These are phyloP conservation scores for Graphium colonna DNA, from an alignment of 2,888 invertebrate genomes.

Conservation along the genomic window DNA sequence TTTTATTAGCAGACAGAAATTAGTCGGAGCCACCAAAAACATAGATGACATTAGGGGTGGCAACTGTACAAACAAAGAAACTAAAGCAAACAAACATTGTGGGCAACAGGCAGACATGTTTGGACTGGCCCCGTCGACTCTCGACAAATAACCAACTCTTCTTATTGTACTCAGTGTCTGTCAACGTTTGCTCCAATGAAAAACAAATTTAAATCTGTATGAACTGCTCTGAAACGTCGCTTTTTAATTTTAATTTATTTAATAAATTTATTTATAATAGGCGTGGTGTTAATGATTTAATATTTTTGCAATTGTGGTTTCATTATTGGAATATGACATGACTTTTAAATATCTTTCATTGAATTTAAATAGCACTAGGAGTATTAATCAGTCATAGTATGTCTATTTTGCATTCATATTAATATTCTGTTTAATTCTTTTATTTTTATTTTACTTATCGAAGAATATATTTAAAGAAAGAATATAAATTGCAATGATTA, in stretches of 20 bases:
- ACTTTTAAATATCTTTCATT: too few species aligned
- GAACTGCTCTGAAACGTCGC: not conserved
- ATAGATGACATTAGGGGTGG: slow-evolving; percentile 18
- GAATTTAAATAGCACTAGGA: too few species aligned
- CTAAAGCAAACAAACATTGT: slow-evolving; percentile 39
- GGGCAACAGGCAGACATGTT: slow-evolving; percentile 39
- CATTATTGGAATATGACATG: too few species aligned
- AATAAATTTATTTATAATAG: too few species aligned
- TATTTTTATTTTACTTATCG: too few species aligned
- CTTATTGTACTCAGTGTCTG: slow-evolving; percentile 5
- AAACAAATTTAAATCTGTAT: slow-evolving; percentile 15
- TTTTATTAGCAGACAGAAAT: not conserved
- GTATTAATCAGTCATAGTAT: too few species aligned
- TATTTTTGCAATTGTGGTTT: too few species aligned
- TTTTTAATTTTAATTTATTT: slow-evolving; percentile 7
- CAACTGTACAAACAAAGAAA: slow-evolving; percentile 43
- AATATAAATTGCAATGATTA: too few species aligned
- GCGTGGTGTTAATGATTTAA: too few species aligned
- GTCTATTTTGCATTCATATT: too few species aligned
- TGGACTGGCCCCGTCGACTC: slow-evolving; percentile 40
- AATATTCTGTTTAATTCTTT: too few species aligned
- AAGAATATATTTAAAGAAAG: too few species aligned
- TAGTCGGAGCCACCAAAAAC: not conserved
- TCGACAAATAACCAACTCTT: slow-evolving; percentile 34
- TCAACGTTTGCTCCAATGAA: slow-evolving; percentile 9